These are phyloP conservation scores for Dendropsophus ebraccatus DNA, from an alignment of 2,113 vertebrate genomes.

Conservation along the genomic window DNA sequence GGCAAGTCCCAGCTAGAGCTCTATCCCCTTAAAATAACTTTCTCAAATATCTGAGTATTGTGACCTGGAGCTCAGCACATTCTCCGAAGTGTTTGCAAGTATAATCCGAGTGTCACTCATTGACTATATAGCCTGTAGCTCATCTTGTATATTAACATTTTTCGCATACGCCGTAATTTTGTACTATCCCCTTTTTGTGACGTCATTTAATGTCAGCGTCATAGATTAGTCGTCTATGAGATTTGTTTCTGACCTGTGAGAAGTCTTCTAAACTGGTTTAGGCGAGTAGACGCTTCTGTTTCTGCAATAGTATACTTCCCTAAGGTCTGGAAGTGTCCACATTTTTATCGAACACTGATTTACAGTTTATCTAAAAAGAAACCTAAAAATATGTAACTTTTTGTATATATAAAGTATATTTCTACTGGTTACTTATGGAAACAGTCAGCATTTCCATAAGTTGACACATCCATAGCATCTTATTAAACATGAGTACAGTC, in stretches of 20 bases:
- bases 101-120: not conserved
- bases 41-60: slow-evolving; percentile 43
- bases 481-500: too few relatives aligned
- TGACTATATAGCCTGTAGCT: not conserved
- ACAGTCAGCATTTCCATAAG: too few relatives aligned
- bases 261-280: not conserved
- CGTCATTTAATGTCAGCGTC: too few relatives aligned
- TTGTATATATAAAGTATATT: too few relatives aligned
- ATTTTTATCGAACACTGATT: not conserved
- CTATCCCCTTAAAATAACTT: slow-evolving; percentile 39
- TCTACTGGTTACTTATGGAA: too few relatives aligned
- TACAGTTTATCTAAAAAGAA: not conserved
- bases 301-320: not conserved
- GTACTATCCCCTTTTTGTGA: not conserved
- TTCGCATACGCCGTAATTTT: not conserved
- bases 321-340: not conserved
- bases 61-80: slow-evolving; percentile 33
- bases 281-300: not conserved
- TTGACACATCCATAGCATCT: too few relatives aligned
- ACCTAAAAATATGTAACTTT: not conserved
- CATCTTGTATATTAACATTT: not conserved
- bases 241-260: too few relatives aligned
- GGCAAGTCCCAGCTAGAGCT: slow-evolving; percentile 40
- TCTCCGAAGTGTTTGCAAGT: not conserved
- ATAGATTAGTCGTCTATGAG: too few relatives aligned